Conservation (phyloP, 2,888 invertebrate genomes). For the Melitaea athalia region DNA sequence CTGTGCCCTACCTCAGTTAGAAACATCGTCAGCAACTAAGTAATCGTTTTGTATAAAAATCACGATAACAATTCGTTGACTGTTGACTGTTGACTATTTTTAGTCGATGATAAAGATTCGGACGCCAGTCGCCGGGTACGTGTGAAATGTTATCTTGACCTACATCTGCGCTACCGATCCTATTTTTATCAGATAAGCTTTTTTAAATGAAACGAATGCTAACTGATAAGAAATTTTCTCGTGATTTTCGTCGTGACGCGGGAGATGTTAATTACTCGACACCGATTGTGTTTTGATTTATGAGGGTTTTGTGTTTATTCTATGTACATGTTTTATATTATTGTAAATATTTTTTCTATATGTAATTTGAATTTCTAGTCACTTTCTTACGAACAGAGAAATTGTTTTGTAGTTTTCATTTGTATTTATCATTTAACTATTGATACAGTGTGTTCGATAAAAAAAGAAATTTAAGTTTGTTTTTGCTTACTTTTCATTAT, state of each 20-base stretch:
- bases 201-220: constrained; percentile 1
- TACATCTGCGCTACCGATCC: constrained; percentile 8
- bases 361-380: too few species aligned
- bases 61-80: neutral
- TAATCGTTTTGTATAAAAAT: constrained; percentile 2
- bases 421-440: too few species aligned
- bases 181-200: constrained; percentile 12
- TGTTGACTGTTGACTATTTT: neutral
- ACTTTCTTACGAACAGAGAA: too few species aligned
- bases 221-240: constrained; percentile 14
- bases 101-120: neutral
- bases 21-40: neutral
- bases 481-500: too few species aligned
- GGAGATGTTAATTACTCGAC: neutral
- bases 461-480: too few species aligned
- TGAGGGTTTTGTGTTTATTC: too few species aligned
- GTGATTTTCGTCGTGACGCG: neutral
- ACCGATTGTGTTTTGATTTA: neutral
- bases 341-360: too few species aligned
- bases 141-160: constrained; percentile 14
- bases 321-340: too few species aligned
- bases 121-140: neutral
- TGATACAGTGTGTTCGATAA: too few species aligned
- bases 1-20: neutral
- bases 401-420: too few species aligned